Evolutionary conservation across 2,113 vertebrate species (phyloP), one percentile per base, ranked within the genome.

Genomic region (Esox niger): DNA sequence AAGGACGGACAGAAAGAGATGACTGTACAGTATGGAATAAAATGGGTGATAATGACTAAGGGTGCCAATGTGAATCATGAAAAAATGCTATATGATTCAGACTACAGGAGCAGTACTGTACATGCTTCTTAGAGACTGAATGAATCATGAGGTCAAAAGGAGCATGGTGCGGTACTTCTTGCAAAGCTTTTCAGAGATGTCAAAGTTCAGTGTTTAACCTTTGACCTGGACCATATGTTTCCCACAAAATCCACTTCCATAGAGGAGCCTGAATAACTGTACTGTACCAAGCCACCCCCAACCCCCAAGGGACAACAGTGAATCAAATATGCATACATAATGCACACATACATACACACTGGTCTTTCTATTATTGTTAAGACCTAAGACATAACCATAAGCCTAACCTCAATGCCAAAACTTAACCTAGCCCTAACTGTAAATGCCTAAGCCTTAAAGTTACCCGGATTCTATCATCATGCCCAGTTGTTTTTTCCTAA

Each of bases 241-340:
- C 55, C 65, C 65, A 68, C 11, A 21, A 68, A 20, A 25, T 56
- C 21, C 4, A 17, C 26, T 30, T 27, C 6, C 15, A 59, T 13
- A 59, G 26, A 59, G 27, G 17, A 29, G 27, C 6, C 27, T 59
- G 2, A 1, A 59, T 43, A 43, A 43, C 38, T 59, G 57, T 59
- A 59, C 57, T 29, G 57, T 27, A 59, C n/a, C 7, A 27, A 59
- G 29, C 27, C 57, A n/a, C n/a, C n/a, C n/a, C n/a, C n/a, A n/a
- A n/a, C n/a, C n/a, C 4, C 11, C n/a, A 17, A 59, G 57, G 29
- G 27, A n/a, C 10, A 31, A 17, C 13, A 23, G 27, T 57, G 26
- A 25, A 23, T 55, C 4, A 57, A 57, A 43, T 43, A 20, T 11
- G 10, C 56, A 13, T 11, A 25, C 60, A 38, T 1, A 23, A 43